Percentiles rank a stretch among this genome's conserved stretches.
Evolutionary conservation across 2,797 vertebrate species (phyloP).

Genomic region (Enteromius anoplus): DNA sequence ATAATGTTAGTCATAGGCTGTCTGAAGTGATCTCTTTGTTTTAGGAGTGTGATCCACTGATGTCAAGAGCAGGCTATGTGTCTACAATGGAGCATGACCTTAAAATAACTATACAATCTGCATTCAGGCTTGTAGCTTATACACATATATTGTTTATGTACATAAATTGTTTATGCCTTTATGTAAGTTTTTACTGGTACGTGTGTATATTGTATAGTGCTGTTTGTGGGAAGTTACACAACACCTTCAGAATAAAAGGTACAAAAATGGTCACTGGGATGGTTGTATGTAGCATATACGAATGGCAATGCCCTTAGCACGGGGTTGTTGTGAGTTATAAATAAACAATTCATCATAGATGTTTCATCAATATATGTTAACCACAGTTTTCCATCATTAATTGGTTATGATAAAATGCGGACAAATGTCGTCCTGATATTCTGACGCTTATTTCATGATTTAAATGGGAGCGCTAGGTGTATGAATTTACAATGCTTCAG

Average conservation of each 20-base stretch:
- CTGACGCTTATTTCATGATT: too few species aligned
- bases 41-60: slow-evolving; percentile 22
- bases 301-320: too few species aligned
- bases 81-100: background rate
- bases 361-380: too few species aligned
- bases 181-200: background rate
- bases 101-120: background rate
- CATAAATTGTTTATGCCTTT: background rate
- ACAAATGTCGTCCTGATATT: too few species aligned
- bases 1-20: slow-evolving; percentile 51
- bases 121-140: background rate
- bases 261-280: background rate
- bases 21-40: slow-evolving; percentile 48
- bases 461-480: too few species aligned
- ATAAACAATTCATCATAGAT: too few species aligned
- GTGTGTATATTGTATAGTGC: background rate
- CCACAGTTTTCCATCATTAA: too few species aligned
- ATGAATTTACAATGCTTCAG: too few species aligned
- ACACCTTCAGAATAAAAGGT: background rate
- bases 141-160: background rate
- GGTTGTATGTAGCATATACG: background rate
- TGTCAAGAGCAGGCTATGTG: background rate
- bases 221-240: background rate
- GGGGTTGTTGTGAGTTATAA: too few species aligned
- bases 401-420: too few species aligned